Conservation (phyloP, 2,797 vertebrate species). For the Anguilla marmorata region DNA sequence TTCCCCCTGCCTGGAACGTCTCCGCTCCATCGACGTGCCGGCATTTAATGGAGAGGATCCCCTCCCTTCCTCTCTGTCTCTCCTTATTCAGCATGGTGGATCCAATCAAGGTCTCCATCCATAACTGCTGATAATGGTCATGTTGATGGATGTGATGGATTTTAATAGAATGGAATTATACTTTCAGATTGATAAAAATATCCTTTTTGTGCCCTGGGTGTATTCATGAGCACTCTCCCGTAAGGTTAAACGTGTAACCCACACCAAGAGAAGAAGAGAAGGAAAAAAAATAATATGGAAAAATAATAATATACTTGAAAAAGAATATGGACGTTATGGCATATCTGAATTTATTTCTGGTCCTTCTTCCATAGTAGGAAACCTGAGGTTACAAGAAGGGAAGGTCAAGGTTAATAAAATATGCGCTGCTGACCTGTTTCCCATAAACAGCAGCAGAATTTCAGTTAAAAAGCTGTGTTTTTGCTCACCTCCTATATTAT, state of each 20-base stretch:
- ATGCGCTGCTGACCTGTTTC: neutral
- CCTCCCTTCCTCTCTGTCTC: slow-evolving; percentile 52
- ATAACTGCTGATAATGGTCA: slow-evolving; percentile 67
- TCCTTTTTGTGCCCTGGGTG: slow-evolving; percentile 27
- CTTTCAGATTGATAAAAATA: slow-evolving; percentile 45
- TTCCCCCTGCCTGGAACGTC: slow-evolving; percentile 79
- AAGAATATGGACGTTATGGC: neutral
- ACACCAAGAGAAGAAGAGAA: neutral
- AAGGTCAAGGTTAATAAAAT: neutral
- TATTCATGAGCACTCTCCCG: slow-evolving; percentile 32
- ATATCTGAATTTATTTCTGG: neutral
- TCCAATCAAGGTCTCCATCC: slow-evolving; percentile 62
- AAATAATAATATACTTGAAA: neutral
- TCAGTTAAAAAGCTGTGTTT: neutral
- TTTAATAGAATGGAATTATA: slow-evolving; percentile 58
- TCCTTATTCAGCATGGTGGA: slow-evolving; percentile 35
- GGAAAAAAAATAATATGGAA: neutral
- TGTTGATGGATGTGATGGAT: slow-evolving; percentile 65
- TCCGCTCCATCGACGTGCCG: slow-evolving; percentile 59
- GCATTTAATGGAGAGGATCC: slow-evolving; percentile 62
- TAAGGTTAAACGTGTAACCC: slow-evolving; percentile 30
- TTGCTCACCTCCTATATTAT: neutral
- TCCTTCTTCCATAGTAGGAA: neutral
- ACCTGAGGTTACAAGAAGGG: neutral
- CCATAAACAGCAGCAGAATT: neutral